Evolutionary conservation across 2,888 invertebrate genomes (phyloP).

Genomic region (Sthenelais limicola): DNA sequence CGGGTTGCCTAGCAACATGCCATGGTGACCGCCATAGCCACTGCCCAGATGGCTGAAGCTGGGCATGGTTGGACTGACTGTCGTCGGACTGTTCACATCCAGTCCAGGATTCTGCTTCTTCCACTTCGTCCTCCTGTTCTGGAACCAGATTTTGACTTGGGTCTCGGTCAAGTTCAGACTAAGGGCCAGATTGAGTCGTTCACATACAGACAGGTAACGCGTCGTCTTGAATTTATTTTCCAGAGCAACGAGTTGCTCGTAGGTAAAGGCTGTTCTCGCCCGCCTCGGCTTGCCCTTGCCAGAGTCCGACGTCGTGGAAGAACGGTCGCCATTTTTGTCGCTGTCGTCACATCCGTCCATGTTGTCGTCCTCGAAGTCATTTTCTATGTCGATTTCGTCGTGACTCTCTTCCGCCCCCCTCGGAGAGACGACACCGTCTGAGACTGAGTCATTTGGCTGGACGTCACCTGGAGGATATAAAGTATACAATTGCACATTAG

Average conservation of each 20-base stretch:
- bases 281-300: conserved; percentile 81
- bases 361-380: conserved; percentile 28
- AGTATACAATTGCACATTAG: too few species aligned
- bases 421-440: conserved; percentile 11
- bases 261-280: conserved; percentile 97
- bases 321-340: conserved; percentile 24
- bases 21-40: conserved; percentile 24
- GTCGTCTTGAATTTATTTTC: conserved; percentile 98
- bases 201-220: conserved; percentile 97
- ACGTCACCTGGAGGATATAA: too few species aligned
- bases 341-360: conserved; percentile 14
- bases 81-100: conserved; percentile 81
- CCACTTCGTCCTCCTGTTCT: conserved; percentile 94
- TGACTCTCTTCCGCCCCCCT: conserved; percentile 13
- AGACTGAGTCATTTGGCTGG: conserved; percentile 24
- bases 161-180: conserved; percentile 97
- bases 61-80: conserved; percentile 21
- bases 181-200: conserved; percentile 94
- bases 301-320: conserved; percentile 13
- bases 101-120: conserved; percentile 99
- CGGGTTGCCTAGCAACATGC: conserved; percentile 12
- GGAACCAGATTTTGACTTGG: conserved; percentile 78
- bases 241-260: conserved; percentile 94
- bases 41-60: conserved; percentile 7
- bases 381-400: conserved; percentile 31